A percentile compares a stretch with the other conserved stretches of the same genome.
Conservation (phyloP, 2,888 invertebrate genomes). For the Antheraea yamamai region DNA sequence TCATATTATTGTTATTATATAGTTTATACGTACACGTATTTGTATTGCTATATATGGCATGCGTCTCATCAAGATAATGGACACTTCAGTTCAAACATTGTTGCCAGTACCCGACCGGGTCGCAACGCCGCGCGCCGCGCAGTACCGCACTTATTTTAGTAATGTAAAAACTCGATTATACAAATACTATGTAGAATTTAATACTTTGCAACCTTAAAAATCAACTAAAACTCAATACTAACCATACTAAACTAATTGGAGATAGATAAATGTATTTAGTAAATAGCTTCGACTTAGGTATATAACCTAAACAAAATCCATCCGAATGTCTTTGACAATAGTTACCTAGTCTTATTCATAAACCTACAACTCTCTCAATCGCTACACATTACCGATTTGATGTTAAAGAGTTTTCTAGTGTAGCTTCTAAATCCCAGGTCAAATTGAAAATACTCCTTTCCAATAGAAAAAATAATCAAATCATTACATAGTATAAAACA, state of each 20-base stretch:
- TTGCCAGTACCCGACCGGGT: slow-evolving; percentile 46
- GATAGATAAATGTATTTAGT: too few relatives aligned
- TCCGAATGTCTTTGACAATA: too few relatives aligned
- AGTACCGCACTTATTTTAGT: slow-evolving; percentile 28
- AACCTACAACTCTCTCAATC: too few relatives aligned
- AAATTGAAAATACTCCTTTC: too few relatives aligned
- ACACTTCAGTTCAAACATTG: slow-evolving; percentile 55
- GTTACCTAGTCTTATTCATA: too few relatives aligned
- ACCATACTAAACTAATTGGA: not conserved
- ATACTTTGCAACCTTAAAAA: not conserved
- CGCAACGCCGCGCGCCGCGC: slow-evolving; percentile 30
- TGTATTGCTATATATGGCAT: slow-evolving; percentile 42
- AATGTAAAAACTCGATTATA: slow-evolving; percentile 32
- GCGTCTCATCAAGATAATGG: slow-evolving; percentile 68
- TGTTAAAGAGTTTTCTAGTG: too few relatives aligned
- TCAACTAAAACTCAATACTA: not conserved
- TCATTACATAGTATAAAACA: too few relatives aligned
- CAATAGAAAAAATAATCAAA: too few relatives aligned
- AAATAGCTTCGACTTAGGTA: too few relatives aligned
- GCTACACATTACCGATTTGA: too few relatives aligned
- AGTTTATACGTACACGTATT: slow-evolving; percentile 28
- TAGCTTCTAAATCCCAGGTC: too few relatives aligned
- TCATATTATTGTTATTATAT: not conserved
- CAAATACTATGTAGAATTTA: not conserved
- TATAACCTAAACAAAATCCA: too few relatives aligned